Base-by-base conservation (phyloP, 2,113 vertebrate genomes). In the Calyptomena viridis region DNA sequence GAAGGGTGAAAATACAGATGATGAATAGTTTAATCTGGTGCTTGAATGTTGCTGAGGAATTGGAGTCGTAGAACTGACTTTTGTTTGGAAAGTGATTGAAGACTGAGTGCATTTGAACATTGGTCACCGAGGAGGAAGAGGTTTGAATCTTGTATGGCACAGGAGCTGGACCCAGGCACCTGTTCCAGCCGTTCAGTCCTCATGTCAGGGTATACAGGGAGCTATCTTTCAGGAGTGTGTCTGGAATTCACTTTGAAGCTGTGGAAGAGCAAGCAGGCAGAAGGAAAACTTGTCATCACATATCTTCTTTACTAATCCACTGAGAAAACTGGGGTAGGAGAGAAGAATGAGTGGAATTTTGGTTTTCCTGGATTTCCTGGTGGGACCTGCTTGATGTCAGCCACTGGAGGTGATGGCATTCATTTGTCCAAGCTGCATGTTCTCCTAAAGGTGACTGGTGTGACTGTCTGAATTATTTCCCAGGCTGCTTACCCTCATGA, bases 121-220 rank as follows among this genome's bases (percentile, higher is more conserved):
- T 44, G 8, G 27, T 42, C 23, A 42, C 5, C 3, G 55, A 13
- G 42, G 33, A 89, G 37, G 31, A 68, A 16, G 14, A 73, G 10
- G 23, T 58, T 58, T 91, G 40, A 16, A 16, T 19, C 28, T 79
- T 47, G 13, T 2, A 12, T 12, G 17, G 19, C 8, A 9, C 5
- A 8, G 2, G 2, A 81, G 25, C 11, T 44, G 15, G 31, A 37
- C 39, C 24, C 11, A 53, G 25, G 23, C 0, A 13, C 21, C 2
- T 35, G 17, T 12, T 85, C 24, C 19, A 85, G 58, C 20, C 44
- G 62, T 75, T 50, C 14, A 33, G 52, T 56, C 22, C n/a, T 88
- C 7, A 5, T 1, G 1, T 20, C 1, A 10, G 14, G 27, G 24
- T 30, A 12, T 59, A 24, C 11, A 50, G 44, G 53, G 22, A 62